phyloP scores from a whole-genome alignment of 92 coral and sea anemone species.

The Umimayanthus chanpuru region DNA sequence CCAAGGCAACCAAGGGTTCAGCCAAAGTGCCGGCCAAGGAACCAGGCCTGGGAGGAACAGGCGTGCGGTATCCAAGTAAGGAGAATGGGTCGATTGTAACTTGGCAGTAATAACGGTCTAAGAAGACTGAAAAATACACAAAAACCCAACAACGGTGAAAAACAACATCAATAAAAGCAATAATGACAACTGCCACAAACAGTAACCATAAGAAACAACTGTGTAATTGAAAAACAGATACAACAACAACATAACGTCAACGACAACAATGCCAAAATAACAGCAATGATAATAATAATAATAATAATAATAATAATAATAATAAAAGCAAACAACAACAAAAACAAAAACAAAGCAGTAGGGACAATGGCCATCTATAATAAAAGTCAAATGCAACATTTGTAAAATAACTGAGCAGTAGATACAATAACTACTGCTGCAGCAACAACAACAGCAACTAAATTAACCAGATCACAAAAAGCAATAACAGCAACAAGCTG shows the following conservation, averaged over 20 bases:
- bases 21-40: conserved; percentile 35
- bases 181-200: background rate
- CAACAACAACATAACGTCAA: background rate
- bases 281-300: background rate
- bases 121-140: background rate
- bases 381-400: too few relatives aligned
- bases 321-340: background rate
- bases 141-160: background rate
- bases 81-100: background rate
- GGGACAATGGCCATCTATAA: background rate
- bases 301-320: background rate
- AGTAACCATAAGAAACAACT: background rate
- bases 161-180: background rate
- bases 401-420: background rate
- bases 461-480: background rate
- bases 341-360: background rate
- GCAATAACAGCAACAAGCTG: background rate
- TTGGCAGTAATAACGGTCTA: background rate
- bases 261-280: too few relatives aligned
- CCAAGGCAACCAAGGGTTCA: conserved; percentile 34
- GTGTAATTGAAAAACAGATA: too few relatives aligned
- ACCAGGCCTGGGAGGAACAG: conserved; percentile 88
- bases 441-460: background rate
- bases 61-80: conserved; percentile 82
- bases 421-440: background rate